A percentile compares a stretch with the other conserved stretches of the same genome.
Evolutionary conservation across 2,797 vertebrate genomes (phyloP).

Genomic region (Gobionotothen gibberifrons): DNA sequence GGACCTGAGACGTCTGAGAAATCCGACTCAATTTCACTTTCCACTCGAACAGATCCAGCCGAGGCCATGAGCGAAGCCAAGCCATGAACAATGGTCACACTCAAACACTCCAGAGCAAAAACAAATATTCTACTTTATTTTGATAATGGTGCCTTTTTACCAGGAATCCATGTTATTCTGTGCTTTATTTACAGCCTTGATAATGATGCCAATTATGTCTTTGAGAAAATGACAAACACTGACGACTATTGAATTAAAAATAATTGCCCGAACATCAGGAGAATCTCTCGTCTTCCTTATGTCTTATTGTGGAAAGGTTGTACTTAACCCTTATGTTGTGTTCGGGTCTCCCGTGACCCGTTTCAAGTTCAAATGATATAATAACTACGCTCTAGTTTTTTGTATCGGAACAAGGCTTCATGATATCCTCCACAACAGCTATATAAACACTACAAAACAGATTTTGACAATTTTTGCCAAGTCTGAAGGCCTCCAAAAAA

Average conservation of each 20-base stretch:
- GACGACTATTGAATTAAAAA: conserved; percentile 54
- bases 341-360: too few species aligned
- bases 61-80: conserved; percentile 77
- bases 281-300: background rate
- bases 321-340: too few species aligned
- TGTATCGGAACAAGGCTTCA: too few species aligned
- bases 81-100: conserved; percentile 24
- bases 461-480: too few species aligned
- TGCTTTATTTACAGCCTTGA: conserved; percentile 59
- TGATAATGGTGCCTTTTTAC: conserved; percentile 69
- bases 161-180: conserved; percentile 44
- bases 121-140: conserved; percentile 52
- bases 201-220: conserved; percentile 43
- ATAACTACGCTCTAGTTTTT: too few species aligned
- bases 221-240: conserved; percentile 26
- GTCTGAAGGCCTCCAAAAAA: too few species aligned
- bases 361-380: too few species aligned
- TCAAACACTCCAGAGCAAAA: conserved; percentile 25
- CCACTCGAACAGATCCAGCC: conserved; percentile 85
- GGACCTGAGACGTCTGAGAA: conserved; percentile 85
- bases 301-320: conserved; percentile 1
- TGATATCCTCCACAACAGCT: too few species aligned
- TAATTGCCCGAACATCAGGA: conserved; percentile 13
- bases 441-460: too few species aligned
- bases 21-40: conserved; percentile 83